phyloP scores from a whole-genome alignment of 1,140 invertebrate species.

The Calliphora vicina region DNA sequence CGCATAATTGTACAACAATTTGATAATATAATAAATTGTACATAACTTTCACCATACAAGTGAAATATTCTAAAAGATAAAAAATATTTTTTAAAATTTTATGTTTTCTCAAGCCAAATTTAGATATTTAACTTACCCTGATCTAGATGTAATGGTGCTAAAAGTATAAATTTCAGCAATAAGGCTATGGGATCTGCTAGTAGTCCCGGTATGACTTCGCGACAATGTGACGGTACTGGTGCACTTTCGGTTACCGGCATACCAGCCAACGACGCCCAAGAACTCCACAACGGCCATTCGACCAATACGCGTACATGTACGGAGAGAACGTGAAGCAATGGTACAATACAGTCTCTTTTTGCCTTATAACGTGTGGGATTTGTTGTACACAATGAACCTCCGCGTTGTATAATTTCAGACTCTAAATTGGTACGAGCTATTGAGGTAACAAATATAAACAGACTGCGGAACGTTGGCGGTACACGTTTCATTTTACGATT shows the following conservation, averaged over 20 bases:
- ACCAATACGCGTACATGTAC: slow-evolving; percentile 80
- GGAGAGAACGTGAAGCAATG: slow-evolving; percentile 85
- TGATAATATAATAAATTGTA: slow-evolving; percentile 92
- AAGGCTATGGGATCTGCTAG: slow-evolving; percentile 84
- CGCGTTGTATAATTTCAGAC: slow-evolving; percentile 87
- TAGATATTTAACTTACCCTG: slow-evolving; percentile 70
- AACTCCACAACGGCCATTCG: slow-evolving; percentile 72
- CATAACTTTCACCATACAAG: slow-evolving; percentile 82
- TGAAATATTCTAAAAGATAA: slow-evolving; percentile 79
- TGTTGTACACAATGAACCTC: slow-evolving; percentile 74
- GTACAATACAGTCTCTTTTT: slow-evolving; percentile 89
- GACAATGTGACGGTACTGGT: slow-evolving; percentile 57
- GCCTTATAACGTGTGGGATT: slow-evolving; percentile 72
- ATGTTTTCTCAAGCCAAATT: not conserved
- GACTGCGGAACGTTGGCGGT: slow-evolving; percentile 75
- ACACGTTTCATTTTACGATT: slow-evolving; percentile 58
- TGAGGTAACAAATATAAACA: slow-evolving; percentile 89
- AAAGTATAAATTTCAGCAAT: slow-evolving; percentile 84
- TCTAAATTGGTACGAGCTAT: slow-evolving; percentile 93
- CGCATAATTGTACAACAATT: slow-evolving; percentile 75
- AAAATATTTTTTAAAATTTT: not conserved
- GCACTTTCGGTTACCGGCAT: slow-evolving; percentile 56
- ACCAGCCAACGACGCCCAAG: slow-evolving; percentile 72
- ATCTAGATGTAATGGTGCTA: slow-evolving; percentile 85
- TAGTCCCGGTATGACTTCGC: slow-evolving; percentile 65